Evolutionary conservation across 2,888 invertebrate species (phyloP).

Genomic region (Peribatodes rhomboidaria): DNA sequence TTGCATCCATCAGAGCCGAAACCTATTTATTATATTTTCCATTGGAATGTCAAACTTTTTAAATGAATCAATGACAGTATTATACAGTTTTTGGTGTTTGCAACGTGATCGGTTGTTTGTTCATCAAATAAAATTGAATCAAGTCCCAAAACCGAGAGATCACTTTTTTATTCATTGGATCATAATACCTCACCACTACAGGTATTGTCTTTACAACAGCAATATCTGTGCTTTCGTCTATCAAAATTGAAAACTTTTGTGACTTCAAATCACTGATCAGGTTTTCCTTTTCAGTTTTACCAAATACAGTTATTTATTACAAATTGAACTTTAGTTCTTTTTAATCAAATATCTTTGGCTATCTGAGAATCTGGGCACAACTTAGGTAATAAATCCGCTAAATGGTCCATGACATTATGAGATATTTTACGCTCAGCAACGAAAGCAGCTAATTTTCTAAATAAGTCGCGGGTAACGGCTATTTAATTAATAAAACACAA

Average conservation of each 20-base stretch:
- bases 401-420: no score
- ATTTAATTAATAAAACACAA: no score
- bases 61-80: constrained; percentile 11
- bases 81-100: neutral
- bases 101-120: neutral
- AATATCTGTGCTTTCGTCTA: neutral
- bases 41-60: constrained; percentile 3
- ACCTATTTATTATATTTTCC: constrained; percentile 36
- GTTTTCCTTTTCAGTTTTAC: no score
- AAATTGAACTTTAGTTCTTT: no score
- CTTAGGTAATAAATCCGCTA: no score
- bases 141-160: constrained; percentile 4
- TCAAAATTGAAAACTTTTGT: neutral
- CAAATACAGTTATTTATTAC: no score
- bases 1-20: constrained; percentile 44
- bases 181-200: neutral
- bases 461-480: no score
- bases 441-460: no score
- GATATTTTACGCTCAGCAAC: no score
- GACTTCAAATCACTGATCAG: no score
- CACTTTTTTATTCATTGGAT: neutral
- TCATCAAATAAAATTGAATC: constrained; percentile 8
- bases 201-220: neutral
- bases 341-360: no score
- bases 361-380: no score